Conservation (phyloP, 2,888 invertebrate species). For the Thereva unica region DNA sequence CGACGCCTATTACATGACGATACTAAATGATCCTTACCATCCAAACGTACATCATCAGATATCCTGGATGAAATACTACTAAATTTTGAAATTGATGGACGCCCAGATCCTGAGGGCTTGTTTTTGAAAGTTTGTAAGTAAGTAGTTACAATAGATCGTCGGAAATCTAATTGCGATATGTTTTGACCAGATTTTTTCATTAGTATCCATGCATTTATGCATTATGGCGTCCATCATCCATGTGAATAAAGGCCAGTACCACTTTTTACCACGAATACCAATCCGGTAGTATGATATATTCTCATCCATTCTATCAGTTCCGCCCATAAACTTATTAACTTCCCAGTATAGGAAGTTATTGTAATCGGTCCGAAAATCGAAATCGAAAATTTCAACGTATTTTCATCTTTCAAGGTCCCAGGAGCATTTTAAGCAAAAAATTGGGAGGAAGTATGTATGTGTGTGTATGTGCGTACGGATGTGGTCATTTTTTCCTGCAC, state of each 20-base stretch:
- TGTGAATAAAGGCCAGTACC: background rate
- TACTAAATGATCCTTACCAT: background rate
- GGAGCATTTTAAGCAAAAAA: too few species aligned
- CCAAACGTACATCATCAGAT: background rate
- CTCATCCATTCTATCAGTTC: constrained; percentile 6
- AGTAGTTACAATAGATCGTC: background rate
- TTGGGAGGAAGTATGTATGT: too few species aligned
- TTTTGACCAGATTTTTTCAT: background rate
- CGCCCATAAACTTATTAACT: background rate
- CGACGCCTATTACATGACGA: background rate
- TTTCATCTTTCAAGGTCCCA: too few species aligned
- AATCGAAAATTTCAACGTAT: too few species aligned
- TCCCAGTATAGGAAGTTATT: too few species aligned
- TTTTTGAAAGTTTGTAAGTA: background rate
- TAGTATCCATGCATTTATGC: background rate
- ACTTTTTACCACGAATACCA: background rate
- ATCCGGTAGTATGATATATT: background rate
- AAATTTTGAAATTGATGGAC: background rate
- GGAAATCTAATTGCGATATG: background rate
- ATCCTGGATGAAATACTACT: background rate
- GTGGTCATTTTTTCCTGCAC: too few species aligned
- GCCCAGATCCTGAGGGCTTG: background rate
- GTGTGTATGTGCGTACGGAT: too few species aligned
- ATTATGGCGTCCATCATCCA: background rate
- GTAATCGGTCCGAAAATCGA: too few species aligned